Evolutionary conservation across 2,888 invertebrate species (phyloP), one percentile per base, ranked within the genome.

Genomic region (Drosophila mimica): DNA sequence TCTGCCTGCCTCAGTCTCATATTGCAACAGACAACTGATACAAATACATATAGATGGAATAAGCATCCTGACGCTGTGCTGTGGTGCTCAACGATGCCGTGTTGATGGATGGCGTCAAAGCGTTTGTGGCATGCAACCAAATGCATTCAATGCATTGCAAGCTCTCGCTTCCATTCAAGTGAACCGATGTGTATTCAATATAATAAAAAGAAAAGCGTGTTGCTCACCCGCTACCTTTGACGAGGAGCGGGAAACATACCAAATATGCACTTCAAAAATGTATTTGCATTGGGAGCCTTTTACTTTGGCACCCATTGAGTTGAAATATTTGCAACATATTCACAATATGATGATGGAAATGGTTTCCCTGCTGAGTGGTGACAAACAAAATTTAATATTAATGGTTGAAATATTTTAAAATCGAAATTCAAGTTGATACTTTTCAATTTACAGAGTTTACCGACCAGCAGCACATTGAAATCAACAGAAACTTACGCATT

Each of bases 131-230:
- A 82, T 61, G 63, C 70, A 65, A 70, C 36, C 34, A 58, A 48
- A 68, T 71, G 58, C 65, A 67, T 64, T 56, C 69, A 62, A 58
- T 68, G 79, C 74, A 67, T 64, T 72, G 56, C 28, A 17, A 49
- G 28, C 49, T 28, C 51, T 65, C 71, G 59, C 63, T 76, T 70
- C 67, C 83, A 83, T 88, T 83, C 77, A 76, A 73, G 67, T 86
- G 83, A 77, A 87, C 56, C 82, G 84, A 80, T 81, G 74, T 80
- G 81, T 77, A 78, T 70, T 74, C 71, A 81, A 83, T 86, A 81
- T 75, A 56, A 67, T 36, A 54, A 36, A 53, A 67, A 46, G 69
- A 74, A 66, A 64, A 63, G 57, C 57, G 53, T 66, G 49, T 65
- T 20, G 34, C 51, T 8, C 49, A 31, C 46, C 51, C 34, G 38